Evolutionary conservation across 2,888 invertebrate genomes (phyloP), one percentile per base, ranked within the genome.

Genomic region (Drosophila limbata): DNA sequence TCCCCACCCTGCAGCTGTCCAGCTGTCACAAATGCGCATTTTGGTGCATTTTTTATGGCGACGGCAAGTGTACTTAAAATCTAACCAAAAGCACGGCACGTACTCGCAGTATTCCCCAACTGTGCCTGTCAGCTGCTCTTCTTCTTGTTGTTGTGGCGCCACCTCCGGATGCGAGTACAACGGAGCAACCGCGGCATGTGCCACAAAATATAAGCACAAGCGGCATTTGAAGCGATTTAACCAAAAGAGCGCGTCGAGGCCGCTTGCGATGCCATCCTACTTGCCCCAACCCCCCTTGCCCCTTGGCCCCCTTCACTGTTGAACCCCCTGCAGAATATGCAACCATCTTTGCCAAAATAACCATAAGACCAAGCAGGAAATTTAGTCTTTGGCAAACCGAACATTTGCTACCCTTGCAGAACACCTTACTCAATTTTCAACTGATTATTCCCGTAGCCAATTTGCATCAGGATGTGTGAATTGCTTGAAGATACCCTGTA

Each of bases 11-110:
- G 51, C 47, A 60, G 61, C 62, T 60, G 66, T 77, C 68, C 69
- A 65, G 78, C 77, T 78, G 79, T 64, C 79, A 78, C 74, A 78
- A 78, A 62, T 77, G 77, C 77, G 71, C 79, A 74, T 71, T 77
- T 74, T 61, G 71, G 47, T 77, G 77, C 79, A 77, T 68, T 71
- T 74, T 71, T 67, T 78, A 71, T 65, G 71, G 67, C 64, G 61
- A 50, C 45, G 28, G 59, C 50, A 77, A 77, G 71, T 78, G 77
- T 78, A 78, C 77, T 77, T 77, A 77, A 78, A 71, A 74, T 74
- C 71, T 70, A 78, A 74, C 61, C 77, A 74, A 40, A 71, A 64
- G 64, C 71, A 69, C 52, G 62, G 67, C 79, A 77, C 79, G 79
- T 77, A 73, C 71, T 62, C 73, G 66, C 65, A 60, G 79, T 77